These are phyloP conservation scores for Mechanitis messenoides DNA, from an alignment of 2,888 invertebrate species.

Conservation along the genomic window DNA sequence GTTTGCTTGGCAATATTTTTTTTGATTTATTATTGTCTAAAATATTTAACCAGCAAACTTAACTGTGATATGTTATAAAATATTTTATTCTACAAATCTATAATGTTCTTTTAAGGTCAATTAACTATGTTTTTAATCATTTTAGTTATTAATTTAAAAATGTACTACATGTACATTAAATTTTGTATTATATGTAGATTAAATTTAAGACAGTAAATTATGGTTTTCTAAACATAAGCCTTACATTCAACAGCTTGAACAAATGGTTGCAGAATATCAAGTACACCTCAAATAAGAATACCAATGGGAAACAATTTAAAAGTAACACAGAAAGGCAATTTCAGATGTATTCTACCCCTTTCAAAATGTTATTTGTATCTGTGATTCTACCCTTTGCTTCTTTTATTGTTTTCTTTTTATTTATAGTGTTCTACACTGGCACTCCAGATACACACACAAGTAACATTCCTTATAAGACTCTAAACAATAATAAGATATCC, in stretches of 20 bases:
- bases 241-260: conserved; percentile 19
- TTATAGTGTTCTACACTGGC: conserved; percentile 30
- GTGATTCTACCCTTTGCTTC: conserved; percentile 28
- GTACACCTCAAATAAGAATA: background rate
- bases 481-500: conserved; percentile 21
- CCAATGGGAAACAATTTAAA: background rate
- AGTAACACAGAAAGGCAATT: conserved; percentile 1
- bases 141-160: too few relatives aligned
- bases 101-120: too few relatives aligned
- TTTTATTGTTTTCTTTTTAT: conserved; percentile 29
- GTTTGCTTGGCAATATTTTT: too few relatives aligned
- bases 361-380: conserved; percentile 27
- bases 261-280: conserved; percentile 21
- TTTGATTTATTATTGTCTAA: too few relatives aligned
- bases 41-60: too few relatives aligned
- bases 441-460: conserved; percentile 13
- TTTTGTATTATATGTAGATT: too few relatives aligned
- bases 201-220: too few relatives aligned
- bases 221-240: background rate
- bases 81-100: too few relatives aligned
- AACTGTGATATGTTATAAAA: too few relatives aligned
- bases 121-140: too few relatives aligned
- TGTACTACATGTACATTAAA: too few relatives aligned
- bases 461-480: conserved; percentile 24
- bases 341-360: conserved; percentile 23